Evolutionary conservation across 2,113 vertebrate genomes (phyloP), one percentile per base, ranked within the genome.

Genomic region (Chaetura pelagica): DNA sequence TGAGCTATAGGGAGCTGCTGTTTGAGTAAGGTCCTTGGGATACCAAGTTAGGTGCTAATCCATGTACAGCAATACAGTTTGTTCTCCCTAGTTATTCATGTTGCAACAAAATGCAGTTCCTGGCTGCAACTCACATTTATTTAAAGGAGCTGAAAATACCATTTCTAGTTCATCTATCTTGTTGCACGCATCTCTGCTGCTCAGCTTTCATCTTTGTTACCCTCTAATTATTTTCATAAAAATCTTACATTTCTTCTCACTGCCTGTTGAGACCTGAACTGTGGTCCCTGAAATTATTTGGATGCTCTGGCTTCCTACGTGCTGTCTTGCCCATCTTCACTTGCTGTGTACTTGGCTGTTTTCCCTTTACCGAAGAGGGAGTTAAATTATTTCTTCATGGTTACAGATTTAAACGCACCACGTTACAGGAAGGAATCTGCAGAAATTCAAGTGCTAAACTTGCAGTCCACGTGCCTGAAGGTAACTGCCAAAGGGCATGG

Each of bases 401-500:
- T 17, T 17, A 3, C 13, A 22, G 26, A 13, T 49, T 34, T n/a
- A 81, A 91, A 69, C 13, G 17, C 23, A 2, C 11, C 4, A 1
- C 12, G 7, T 62, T 77, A 21, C 68, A 68, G 14, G 34, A 11
- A 61, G 66, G 54, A 58, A 23, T 8, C 7, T 27, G 4, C 12
- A 52, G 59, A 21, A 59, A 12, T 38, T 15, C 22, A 42, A 12
- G 44, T 48, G 62, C 76, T 40, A 10, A 11, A 30, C 30, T 34
- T 38, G n/a, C 63, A 7, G 2, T 51, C 44, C 22, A 5, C 1
- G 0, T 72, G 15, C 16, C 15, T 40, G 35, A 54, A n/a, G 49
- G 30, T 4, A 9, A 19, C 59, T 84, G 64, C 55, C 24, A 16
- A 32, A 64, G 49, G 20, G 10, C 18, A 18, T 17, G 48, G 26